A percentile compares a stretch with the other conserved stretches of the same genome.
Evolutionary conservation across 2,113 vertebrate genomes (phyloP).

Genomic region (Sula dactylatra): DNA sequence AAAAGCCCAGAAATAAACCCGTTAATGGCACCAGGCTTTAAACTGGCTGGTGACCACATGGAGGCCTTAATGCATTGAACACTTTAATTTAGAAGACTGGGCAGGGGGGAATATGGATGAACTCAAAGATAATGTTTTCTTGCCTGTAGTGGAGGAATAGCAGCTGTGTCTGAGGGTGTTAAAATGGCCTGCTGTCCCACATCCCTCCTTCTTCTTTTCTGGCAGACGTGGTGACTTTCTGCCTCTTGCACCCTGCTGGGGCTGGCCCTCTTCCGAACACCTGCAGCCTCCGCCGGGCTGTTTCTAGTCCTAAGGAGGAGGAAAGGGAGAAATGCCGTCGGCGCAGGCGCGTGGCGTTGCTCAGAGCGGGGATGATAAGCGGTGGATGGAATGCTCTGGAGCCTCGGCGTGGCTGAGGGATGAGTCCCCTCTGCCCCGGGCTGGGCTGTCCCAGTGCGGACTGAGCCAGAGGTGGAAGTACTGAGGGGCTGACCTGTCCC

Average conservation of each 20-base stretch:
- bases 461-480: too few relatives aligned
- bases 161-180: neutral
- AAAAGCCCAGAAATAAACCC: neutral
- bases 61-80: neutral
- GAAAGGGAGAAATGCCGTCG: neutral
- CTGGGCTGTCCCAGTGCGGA: neutral
- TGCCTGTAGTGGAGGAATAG: neutral
- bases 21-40: neutral
- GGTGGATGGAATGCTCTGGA: neutral
- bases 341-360: accelerated
- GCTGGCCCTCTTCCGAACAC: neutral
- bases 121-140: neutral
- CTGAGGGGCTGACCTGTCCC: neutral
- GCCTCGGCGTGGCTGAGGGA: neutral
- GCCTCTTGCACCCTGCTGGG: neutral
- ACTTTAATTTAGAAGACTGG: neutral
- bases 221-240: neutral
- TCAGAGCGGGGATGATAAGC: neutral
- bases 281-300: neutral
- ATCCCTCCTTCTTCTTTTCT: neutral
- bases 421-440: neutral
- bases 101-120: neutral
- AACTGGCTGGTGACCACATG: neutral
- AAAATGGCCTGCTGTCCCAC: neutral
- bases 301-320: neutral